Percentiles rank a stretch among this genome's conserved stretches.
phyloP scores from a whole-genome alignment of 2,113 vertebrate genomes.

The Neogale vison region DNA sequence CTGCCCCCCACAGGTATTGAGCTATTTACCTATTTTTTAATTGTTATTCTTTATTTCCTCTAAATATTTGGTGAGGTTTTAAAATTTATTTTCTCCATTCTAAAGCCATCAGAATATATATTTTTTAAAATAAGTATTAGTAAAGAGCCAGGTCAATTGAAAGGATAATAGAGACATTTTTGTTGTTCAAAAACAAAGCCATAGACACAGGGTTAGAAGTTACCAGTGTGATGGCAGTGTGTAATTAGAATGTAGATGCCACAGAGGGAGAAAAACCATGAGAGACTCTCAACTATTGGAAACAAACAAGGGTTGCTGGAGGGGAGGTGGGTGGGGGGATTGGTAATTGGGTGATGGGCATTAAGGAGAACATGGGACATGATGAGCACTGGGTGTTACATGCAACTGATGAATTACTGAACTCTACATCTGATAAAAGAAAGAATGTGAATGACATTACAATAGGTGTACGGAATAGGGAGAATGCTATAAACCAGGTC shows the following conservation, averaged over 20 bases:
- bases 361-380: background rate
- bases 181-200: background rate
- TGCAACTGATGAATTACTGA: background rate
- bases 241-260: background rate
- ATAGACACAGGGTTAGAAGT: background rate
- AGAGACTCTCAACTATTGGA: background rate
- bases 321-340: background rate
- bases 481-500: background rate
- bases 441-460: background rate
- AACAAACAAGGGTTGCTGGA: background rate
- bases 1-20: background rate
- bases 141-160: background rate
- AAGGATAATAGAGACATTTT: background rate
- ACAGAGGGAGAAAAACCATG: background rate
- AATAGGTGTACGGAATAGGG: background rate
- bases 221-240: background rate
- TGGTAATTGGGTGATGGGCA: background rate
- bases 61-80: background rate
- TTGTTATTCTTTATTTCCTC: background rate
- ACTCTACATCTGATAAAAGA: background rate
- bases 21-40: background rate
- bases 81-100: background rate
- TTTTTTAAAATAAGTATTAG: background rate
- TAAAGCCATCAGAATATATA: background rate
- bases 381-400: background rate